Conservation (phyloP, 2,113 vertebrate species). For the Galbula dea region DNA sequence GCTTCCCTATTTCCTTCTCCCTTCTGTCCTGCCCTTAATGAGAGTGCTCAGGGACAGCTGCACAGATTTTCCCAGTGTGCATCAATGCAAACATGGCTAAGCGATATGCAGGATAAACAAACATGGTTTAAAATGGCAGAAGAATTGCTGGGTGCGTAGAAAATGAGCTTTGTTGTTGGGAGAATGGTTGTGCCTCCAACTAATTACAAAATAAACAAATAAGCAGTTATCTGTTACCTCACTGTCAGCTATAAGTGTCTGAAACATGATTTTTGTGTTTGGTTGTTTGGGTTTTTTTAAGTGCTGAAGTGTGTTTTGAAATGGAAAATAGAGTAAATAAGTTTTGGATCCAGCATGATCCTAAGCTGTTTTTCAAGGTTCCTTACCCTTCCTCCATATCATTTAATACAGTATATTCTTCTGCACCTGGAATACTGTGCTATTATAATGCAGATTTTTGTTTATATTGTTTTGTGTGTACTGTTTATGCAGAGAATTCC, state of each 20-base stretch:
- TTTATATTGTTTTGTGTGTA: too few species aligned
- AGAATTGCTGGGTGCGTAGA: not conserved
- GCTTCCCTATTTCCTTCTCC: not conserved
- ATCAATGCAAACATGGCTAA: not conserved
- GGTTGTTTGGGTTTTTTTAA: too few species aligned
- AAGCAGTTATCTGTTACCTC: not conserved
- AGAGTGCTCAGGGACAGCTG: not conserved
- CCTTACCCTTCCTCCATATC: not conserved
- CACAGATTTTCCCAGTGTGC: not conserved
- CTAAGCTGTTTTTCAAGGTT: not conserved
- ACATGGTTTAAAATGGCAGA: not conserved
- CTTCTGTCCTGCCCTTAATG: not conserved
- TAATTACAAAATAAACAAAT: conserved; percentile 3
- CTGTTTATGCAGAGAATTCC: not conserved
- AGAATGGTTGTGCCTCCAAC: not conserved
- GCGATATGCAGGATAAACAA: not conserved
- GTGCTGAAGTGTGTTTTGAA: not conserved
- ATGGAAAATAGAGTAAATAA: not conserved
- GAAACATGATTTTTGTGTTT: not conserved
- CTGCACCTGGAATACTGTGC: too few species aligned
- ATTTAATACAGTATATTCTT: too few species aligned
- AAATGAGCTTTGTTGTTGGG: not conserved
- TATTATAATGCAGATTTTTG: too few species aligned
- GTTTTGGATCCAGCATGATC: not conserved
- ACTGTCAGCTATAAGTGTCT: not conserved